Percentiles rank a stretch among this genome's conserved stretches.
These are phyloP conservation scores for Calosoma granatense DNA, from an alignment of 1,140 invertebrate genomes.

Conservation along the genomic window DNA sequence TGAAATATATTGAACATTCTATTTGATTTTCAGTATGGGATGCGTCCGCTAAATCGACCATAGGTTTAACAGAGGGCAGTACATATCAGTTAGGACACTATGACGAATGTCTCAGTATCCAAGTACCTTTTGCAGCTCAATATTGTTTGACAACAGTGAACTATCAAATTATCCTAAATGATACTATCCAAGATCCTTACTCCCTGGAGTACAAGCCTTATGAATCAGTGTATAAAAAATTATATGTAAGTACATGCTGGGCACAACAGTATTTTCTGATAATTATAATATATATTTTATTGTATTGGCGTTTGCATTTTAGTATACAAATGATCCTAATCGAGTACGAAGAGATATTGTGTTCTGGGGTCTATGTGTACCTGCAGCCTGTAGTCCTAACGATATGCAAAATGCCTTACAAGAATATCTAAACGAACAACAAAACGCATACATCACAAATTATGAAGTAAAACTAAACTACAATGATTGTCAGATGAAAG, in stretches of 20 bases:
- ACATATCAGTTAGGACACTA: not conserved
- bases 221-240: not conserved
- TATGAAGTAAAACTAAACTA: not conserved
- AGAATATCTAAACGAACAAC: not conserved
- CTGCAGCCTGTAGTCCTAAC: not conserved
- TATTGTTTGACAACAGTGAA: not conserved
- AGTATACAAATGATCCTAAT: slow-evolving; percentile 3
- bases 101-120: not conserved
- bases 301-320: not conserved
- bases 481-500: not conserved
- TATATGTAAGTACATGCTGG: not conserved
- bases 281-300: not conserved
- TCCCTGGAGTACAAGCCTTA: not conserved
- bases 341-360: not conserved
- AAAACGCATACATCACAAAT: not conserved
- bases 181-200: not conserved
- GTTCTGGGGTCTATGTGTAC: not conserved
- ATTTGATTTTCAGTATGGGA: not conserved
- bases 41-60: not conserved
- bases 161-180: not conserved
- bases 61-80: not conserved
- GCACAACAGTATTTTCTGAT: not conserved
- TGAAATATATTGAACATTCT: not conserved
- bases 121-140: not conserved
- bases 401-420: not conserved